Evolutionary conservation across 1,140 invertebrate genomes (phyloP).

Genomic region (Cotesia typhae): DNA sequence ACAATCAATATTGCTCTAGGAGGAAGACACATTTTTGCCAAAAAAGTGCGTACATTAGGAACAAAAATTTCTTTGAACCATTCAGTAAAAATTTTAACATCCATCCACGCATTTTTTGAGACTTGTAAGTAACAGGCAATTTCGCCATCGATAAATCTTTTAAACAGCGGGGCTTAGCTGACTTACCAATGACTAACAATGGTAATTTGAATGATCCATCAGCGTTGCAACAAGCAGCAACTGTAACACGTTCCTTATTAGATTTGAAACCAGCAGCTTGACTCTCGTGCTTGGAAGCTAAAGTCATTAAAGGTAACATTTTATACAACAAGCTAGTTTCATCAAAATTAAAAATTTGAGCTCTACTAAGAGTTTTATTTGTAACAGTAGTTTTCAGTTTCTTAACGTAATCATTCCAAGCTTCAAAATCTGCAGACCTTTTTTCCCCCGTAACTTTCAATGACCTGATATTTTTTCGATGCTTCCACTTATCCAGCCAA

Average conservation of each 20-base stretch:
- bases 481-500: constrained; percentile 1
- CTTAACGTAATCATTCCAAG: neutral
- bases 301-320: constrained; percentile 49
- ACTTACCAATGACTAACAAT: constrained; percentile 46
- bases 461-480: neutral
- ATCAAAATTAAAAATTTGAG: constrained; percentile 55
- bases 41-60: neutral
- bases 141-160: neutral
- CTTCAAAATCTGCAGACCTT: neutral
- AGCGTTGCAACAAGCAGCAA: constrained; percentile 40
- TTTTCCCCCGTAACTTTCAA: neutral
- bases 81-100: constrained; percentile 2
- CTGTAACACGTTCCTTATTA: constrained; percentile 52
- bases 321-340: constrained; percentile 56
- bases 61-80: constrained; percentile 6
- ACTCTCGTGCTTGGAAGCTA: constrained; percentile 14
- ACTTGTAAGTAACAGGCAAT: neutral
- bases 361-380: neutral
- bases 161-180: neutral
- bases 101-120: neutral
- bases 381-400: neutral
- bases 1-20: no score
- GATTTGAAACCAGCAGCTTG: constrained; percentile 52
- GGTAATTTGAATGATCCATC: constrained; percentile 41
- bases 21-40: no score